Evolutionary conservation across 1,140 invertebrate genomes (phyloP).

Genomic region (Neelides sp.): DNA sequence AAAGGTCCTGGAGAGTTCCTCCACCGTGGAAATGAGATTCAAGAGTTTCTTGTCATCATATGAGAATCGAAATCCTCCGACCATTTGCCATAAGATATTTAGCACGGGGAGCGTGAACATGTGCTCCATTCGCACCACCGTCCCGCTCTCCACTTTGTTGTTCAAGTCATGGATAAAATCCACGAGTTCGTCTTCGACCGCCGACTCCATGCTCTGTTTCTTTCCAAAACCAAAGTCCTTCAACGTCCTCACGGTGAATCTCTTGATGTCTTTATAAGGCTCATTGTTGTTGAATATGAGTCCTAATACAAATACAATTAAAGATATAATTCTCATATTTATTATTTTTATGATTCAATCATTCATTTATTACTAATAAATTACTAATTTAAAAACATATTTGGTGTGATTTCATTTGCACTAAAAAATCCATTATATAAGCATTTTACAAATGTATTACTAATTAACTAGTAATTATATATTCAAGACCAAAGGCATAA

Average conservation of each 20-base stretch:
- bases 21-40: conserved; percentile 17
- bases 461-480: no score
- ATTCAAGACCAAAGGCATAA: no score
- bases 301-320: no score
- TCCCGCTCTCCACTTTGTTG: conserved; percentile 7
- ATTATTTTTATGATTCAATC: no score
- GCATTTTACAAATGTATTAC: no score
- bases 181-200: conserved; percentile 27
- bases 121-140: conserved; percentile 20
- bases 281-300: conserved; percentile 29
- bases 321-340: no score
- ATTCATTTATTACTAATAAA: no score
- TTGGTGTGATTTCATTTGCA: no score
- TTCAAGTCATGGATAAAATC: conserved; percentile 26
- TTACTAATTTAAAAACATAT: no score
- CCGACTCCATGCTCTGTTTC: conserved; percentile 26
- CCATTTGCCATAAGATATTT: conserved; percentile 30
- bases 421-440: no score
- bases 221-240: conserved; percentile 29
- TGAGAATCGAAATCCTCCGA: conserved; percentile 23
- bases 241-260: conserved; percentile 22
- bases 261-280: conserved; percentile 22
- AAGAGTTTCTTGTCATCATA: conserved; percentile 25
- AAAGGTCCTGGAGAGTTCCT: conserved; percentile 19
- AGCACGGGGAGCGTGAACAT: conserved; percentile 28